Evolutionary conservation across 2,113 vertebrate species (phyloP).

Genomic region (Pelvicachromis taeniatus): DNA sequence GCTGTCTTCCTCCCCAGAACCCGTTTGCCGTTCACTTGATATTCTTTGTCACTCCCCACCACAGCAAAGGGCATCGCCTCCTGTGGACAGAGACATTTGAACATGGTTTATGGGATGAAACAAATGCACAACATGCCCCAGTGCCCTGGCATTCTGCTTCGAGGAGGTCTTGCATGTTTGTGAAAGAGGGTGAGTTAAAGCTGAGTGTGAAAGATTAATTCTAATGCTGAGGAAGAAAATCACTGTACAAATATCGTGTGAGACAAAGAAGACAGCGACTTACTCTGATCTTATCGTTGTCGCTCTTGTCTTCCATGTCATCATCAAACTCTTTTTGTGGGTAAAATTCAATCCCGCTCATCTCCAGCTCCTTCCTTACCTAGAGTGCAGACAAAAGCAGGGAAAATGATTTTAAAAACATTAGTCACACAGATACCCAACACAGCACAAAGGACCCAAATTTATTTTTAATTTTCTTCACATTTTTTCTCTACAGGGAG

Average conservation of each 20-base stretch:
- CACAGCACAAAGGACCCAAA: neutral
- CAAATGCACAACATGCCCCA: neutral
- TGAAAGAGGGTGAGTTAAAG: neutral
- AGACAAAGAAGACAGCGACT: conserved; percentile 15
- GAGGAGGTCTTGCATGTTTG: neutral
- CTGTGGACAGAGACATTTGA: conserved; percentile 62
- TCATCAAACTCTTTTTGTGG: conserved; percentile 98
- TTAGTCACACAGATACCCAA: neutral
- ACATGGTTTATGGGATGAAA: neutral
- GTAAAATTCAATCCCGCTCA: conserved; percentile 90
- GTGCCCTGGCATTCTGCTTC: neutral
- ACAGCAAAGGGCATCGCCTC: conserved; percentile 97
- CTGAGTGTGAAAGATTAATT: neutral
- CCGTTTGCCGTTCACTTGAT: conserved; percentile 93
- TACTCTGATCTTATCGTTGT: conserved; percentile 98
- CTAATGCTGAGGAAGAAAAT: neutral
- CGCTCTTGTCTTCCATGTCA: conserved; percentile 94
- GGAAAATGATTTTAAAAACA: neutral
- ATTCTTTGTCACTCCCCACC: conserved; percentile 96
- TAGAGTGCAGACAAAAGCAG: conserved; percentile 54
- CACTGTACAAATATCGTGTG: neutral
- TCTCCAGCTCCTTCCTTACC: conserved; percentile 94
- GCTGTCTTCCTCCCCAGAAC: conserved; percentile 93
- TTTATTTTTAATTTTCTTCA: neutral
- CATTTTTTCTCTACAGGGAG: neutral